Evolutionary conservation across 2,113 vertebrate genomes (phyloP).

Genomic region (Nannobrachium achirus): DNA sequence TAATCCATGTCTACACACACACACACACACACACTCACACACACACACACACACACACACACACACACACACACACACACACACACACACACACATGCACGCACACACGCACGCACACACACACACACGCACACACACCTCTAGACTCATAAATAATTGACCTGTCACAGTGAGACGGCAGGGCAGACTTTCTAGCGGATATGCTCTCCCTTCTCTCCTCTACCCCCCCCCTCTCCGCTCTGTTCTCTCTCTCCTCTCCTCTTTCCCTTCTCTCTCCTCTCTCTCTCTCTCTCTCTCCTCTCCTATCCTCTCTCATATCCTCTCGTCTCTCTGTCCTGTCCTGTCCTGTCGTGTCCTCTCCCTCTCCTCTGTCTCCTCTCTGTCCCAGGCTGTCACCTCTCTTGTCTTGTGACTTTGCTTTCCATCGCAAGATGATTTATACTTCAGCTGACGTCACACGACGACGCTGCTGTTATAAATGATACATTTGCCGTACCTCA

Average conservation of each 20-base stretch:
- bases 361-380: slow-evolving; percentile 26
- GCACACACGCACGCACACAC: slow-evolving; percentile 4
- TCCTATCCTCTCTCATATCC: neutral
- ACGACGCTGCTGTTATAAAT: too few relatives aligned
- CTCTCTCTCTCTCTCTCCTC: neutral
- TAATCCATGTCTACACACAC: slow-evolving; percentile 47
- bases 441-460: too few relatives aligned
- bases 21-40: too few relatives aligned
- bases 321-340: too few relatives aligned
- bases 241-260: slow-evolving; percentile 22
- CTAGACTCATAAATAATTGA: slow-evolving; percentile 70
- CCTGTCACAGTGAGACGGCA: slow-evolving; percentile 56
- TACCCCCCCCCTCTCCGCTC: neutral
- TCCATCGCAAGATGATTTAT: too few relatives aligned
- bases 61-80: slow-evolving; percentile 6
- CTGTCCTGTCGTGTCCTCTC: too few relatives aligned
- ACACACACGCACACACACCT: slow-evolving; percentile 10
- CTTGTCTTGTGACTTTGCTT: neutral
- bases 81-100: slow-evolving; percentile 17
- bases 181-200: slow-evolving; percentile 45
- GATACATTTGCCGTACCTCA: too few relatives aligned
- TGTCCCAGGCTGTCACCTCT: neutral
- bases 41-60: too few relatives aligned
- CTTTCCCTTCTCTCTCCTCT: slow-evolving; percentile 15
- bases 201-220: slow-evolving; percentile 26